These are phyloP conservation scores for Caenorhabditis macrosperma DNA, from an alignment of 2,888 invertebrate genomes.

Conservation along the genomic window DNA sequence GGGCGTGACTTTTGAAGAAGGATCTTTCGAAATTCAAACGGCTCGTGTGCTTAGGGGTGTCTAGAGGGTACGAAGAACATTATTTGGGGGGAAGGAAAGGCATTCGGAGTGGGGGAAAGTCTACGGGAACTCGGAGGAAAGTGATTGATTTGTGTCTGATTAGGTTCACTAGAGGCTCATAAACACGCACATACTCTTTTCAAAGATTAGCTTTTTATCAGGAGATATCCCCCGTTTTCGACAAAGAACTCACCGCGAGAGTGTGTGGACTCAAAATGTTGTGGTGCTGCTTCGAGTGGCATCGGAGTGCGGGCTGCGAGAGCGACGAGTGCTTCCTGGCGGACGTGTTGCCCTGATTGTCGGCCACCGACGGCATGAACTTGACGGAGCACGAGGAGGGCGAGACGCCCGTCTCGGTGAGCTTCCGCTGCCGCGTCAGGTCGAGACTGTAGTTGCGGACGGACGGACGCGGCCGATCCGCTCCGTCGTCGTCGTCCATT, in stretches of 20 bases:
- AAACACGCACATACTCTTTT: no score
- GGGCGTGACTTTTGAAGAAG: no score
- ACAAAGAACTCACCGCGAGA: conserved; percentile 63
- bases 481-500: neutral
- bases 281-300: conserved; percentile 59
- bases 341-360: conserved; percentile 25
- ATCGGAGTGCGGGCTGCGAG: conserved; percentile 49
- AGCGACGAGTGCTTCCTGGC: conserved; percentile 57
- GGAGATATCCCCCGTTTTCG: no score
- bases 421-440: conserved; percentile 24
- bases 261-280: conserved; percentile 66
- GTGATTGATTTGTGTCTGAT: no score
- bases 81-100: no score
- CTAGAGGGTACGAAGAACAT: no score
- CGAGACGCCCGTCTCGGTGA: conserved; percentile 33
- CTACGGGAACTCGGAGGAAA: no score
- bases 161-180: no score
- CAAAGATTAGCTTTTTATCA: no score
- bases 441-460: conserved; percentile 56
- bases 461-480: conserved; percentile 20
- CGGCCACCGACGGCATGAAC: conserved; percentile 34
- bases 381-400: conserved; percentile 52
- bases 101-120: no score
- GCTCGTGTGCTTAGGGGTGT: no score
- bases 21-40: no score